phyloP scores from a whole-genome alignment of 2,113 vertebrate species.

The Edolisoma coerulescens region DNA sequence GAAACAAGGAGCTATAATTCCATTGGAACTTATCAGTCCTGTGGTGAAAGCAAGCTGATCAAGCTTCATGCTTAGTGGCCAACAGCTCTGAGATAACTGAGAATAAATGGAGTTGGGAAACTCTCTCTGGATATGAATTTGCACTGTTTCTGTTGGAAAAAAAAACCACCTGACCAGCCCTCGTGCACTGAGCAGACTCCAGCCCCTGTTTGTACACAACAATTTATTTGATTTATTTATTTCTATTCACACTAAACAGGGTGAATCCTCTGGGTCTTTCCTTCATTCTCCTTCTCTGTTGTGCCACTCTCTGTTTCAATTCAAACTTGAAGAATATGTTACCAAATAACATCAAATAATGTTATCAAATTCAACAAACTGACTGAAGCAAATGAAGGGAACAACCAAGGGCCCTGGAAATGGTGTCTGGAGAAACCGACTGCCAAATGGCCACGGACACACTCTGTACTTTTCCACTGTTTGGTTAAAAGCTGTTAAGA shows the following conservation, averaged over 20 bases:
- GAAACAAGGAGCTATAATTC: neutral
- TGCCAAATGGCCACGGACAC: neutral
- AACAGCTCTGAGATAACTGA: neutral
- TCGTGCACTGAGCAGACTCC: neutral
- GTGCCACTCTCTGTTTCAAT: neutral
- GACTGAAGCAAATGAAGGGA: neutral
- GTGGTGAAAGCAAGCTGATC: neutral
- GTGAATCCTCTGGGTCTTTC: neutral
- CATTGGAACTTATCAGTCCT: neutral
- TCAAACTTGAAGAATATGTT: neutral
- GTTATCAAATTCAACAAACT: neutral
- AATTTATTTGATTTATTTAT: neutral
- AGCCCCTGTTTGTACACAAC: fast-evolving
- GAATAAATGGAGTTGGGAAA: neutral
- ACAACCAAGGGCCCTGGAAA: neutral
- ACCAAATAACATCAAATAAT: neutral
- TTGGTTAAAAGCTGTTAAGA: neutral
- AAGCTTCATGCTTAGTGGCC: neutral
- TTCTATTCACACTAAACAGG: neutral
- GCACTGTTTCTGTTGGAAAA: neutral
- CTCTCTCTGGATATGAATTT: neutral
- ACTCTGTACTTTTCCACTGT: neutral
- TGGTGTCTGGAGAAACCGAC: neutral
- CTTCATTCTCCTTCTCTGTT: neutral
- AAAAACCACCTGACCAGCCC: neutral